Conservation (phyloP, 2,888 invertebrate species). For the Apantesis nais region DNA sequence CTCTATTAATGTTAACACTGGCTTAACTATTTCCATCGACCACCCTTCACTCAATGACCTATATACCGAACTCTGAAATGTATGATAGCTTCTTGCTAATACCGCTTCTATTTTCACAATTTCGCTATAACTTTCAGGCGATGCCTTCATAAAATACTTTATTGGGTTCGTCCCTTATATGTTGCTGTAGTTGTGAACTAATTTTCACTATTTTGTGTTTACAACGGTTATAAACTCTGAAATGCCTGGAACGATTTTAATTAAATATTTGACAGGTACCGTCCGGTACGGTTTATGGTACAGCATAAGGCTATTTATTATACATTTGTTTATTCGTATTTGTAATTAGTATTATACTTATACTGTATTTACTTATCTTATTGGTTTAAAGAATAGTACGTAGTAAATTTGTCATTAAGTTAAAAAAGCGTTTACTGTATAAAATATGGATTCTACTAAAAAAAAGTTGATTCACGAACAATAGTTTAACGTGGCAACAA, state of each 20-base stretch:
- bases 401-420: neutral
- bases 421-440: neutral
- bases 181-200: conserved; percentile 25
- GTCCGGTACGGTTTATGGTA: neutral
- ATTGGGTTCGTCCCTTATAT: conserved; percentile 27
- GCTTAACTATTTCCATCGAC: conserved; percentile 10
- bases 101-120: conserved; percentile 32
- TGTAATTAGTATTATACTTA: neutral
- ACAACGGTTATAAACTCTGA: conserved; percentile 2
- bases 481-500: no score
- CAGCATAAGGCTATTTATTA: neutral
- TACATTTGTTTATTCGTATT: neutral
- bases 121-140: conserved; percentile 31
- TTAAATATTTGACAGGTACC: conserved; percentile 6
- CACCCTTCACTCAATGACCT: conserved; percentile 7
- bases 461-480: no score
- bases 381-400: neutral
- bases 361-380: neutral
- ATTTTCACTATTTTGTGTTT: conserved; percentile 25
- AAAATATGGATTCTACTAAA: no score
- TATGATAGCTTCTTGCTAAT: conserved; percentile 9
- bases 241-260: conserved; percentile 15
- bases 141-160: conserved; percentile 41
- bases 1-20: conserved; percentile 2
- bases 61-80: conserved; percentile 10